phyloP scores from a whole-genome alignment of 2,113 vertebrate species.

The Vombatus ursinus region DNA sequence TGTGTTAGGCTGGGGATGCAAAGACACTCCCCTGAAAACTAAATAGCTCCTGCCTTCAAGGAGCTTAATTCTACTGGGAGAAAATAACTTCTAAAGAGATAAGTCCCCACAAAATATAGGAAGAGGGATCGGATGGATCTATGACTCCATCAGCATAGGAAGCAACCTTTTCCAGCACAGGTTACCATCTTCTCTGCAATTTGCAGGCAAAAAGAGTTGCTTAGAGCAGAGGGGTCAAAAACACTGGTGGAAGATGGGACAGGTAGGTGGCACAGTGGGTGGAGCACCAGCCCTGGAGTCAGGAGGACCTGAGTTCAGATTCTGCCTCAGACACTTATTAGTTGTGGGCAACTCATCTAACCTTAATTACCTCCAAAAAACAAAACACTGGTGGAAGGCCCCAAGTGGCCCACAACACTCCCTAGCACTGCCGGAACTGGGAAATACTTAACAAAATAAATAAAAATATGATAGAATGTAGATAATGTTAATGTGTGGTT shows the following conservation, averaged over 20 bases:
- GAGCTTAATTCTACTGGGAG: not conserved
- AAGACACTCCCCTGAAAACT: not conserved
- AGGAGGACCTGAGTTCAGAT: not conserved
- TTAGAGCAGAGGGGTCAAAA: not conserved
- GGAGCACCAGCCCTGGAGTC: not conserved
- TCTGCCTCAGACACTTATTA: not conserved
- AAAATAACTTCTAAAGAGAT: not conserved
- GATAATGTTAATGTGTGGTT: not conserved
- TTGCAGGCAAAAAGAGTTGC: not conserved
- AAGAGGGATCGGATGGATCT: not conserved
- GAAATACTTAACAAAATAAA: not conserved
- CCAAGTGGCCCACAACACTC: not conserved
- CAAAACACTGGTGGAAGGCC: not conserved
- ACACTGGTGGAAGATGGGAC: not conserved
- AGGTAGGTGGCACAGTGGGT: not conserved
- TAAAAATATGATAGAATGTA: not conserved
- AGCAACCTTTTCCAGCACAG: not conserved
- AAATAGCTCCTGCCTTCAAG: not conserved
- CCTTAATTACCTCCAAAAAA: not conserved
- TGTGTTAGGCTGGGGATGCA: not conserved
- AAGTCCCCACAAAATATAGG: not conserved
- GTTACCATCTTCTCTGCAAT: not conserved
- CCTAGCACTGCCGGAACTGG: not conserved
- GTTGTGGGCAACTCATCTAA: not conserved
- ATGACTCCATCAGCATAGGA: not conserved